Evolutionary conservation across 2,888 invertebrate genomes (phyloP), one percentile per base, ranked within the genome.

Genomic region (Drosophila paucipuncta): DNA sequence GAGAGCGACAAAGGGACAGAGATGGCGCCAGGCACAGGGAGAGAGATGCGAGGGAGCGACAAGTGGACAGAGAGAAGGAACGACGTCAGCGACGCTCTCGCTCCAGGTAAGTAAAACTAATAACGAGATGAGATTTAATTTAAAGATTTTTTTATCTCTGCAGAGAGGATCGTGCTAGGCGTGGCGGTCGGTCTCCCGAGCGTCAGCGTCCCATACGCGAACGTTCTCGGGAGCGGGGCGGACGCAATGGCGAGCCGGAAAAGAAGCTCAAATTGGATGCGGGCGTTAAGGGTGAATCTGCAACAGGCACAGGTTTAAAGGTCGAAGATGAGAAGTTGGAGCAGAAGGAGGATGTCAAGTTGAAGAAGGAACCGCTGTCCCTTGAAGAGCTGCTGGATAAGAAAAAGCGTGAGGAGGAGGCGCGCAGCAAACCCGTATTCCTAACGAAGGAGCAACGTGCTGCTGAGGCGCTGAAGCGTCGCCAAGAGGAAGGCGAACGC

Each of bases 401-500:
- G 93, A 99, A 99, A 92, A 99, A 99, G 91, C 98, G 98, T 0
- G 99, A 99, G 92, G 98, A 99, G 92, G 97, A 97, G 90, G 98
- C 97, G 2, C 95, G 97, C 61, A 97, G 98, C 85, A 99, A 99
- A 94, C 99, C 99, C 0, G 98, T 98, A 37, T 99, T 99, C 92
- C 94, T 99, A 43, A 97, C 98, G 0, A 99, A 99, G 94, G 99
- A 99, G 92, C 98, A 99, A 92, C 95, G 99, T 87, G 97, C 96
- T 0, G 96, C 96, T 0, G 95, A 98, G 89, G 99, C 99, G 0
- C 90, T 99, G 22, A 96, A 97, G 91, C 95, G 97, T 60, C 95
- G 99, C 1, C 97, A 98, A 90, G 97, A 98, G 91, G 97, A 98
- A 94, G 97, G 98, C 0, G 97, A 97, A 43, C 96, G 95, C 22